Evolutionary conservation across 2,797 vertebrate species (phyloP).

Genomic region (Gadopsis bispinosus): DNA sequence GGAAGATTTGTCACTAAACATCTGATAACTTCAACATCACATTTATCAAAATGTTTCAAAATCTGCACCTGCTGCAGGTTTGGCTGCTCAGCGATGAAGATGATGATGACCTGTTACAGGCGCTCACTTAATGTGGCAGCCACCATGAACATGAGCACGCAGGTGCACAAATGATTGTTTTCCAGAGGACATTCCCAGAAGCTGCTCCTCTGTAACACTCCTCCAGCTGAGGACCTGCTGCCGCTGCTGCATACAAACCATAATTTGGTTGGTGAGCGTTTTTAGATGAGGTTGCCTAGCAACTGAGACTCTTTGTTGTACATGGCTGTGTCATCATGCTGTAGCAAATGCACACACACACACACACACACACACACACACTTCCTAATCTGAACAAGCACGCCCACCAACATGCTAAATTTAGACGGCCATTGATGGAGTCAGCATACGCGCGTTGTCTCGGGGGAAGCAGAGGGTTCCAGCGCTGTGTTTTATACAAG

Average conservation of each 20-base stretch:
- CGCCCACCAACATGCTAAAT: slow-evolving; percentile 54
- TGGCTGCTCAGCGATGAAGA: too few relatives aligned
- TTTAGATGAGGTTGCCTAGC: slow-evolving; percentile 74
- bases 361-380: slow-evolving; percentile 43
- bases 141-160: not conserved
- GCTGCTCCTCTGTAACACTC: slow-evolving; percentile 18
- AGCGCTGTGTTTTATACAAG: slow-evolving; percentile 19
- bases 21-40: not conserved
- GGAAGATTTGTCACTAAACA: too few relatives aligned
- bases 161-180: not conserved
- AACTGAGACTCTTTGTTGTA: slow-evolving; percentile 76
- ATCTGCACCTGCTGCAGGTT: not conserved
- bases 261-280: slow-evolving; percentile 59
- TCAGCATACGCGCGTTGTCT: slow-evolving; percentile 55
- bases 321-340: slow-evolving; percentile 68
- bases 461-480: slow-evolving; percentile 1
- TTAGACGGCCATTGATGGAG: slow-evolving; percentile 58
- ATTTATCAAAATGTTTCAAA: not conserved
- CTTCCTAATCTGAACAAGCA: slow-evolving; percentile 38
- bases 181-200: not conserved
- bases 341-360: slow-evolving; percentile 22
- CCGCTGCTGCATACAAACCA: slow-evolving; percentile 14
- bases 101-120: not conserved
- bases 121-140: not conserved
- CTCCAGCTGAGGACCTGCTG: slow-evolving; percentile 46